A percentile compares a stretch with the other conserved stretches of the same genome.
phyloP scores from a whole-genome alignment of 1,140 invertebrate species.

The Bilobella aurantiaca region DNA sequence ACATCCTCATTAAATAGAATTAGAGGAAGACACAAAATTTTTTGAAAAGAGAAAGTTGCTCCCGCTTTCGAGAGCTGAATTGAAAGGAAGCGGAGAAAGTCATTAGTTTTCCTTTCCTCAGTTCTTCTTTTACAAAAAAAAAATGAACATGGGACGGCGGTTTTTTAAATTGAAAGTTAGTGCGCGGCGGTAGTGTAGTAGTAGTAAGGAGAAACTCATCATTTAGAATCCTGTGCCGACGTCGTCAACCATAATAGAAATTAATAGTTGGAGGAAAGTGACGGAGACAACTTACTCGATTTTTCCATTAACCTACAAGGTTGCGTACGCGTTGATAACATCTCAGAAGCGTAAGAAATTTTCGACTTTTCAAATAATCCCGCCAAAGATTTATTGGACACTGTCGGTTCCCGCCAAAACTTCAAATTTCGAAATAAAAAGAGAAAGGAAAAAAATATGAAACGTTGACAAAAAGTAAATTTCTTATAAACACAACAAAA shows the following conservation, averaged over 20 bases:
- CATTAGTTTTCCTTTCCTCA: conserved; percentile 1
- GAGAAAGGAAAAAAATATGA: too few relatives aligned
- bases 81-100: conserved; percentile 6
- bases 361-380: background rate
- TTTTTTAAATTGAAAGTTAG: background rate
- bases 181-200: background rate
- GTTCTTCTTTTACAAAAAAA: background rate
- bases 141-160: background rate
- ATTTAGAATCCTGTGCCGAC: background rate
- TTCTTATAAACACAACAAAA: too few relatives aligned
- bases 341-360: background rate
- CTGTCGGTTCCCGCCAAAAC: too few relatives aligned
- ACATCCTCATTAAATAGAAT: conserved; percentile 3
- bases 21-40: background rate
- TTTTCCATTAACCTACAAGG: background rate
- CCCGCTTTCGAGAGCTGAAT: background rate
- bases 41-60: background rate
- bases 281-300: background rate
- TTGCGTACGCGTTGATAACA: background rate
- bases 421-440: too few relatives aligned
- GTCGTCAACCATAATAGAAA: background rate
- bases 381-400: background rate
- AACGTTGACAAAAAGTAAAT: too few relatives aligned
- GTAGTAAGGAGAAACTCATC: background rate
- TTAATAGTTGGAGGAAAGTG: background rate